These are phyloP conservation scores for Halcyon chelicuti DNA, from an alignment of 2,797 vertebrate species.

Conservation along the genomic window DNA sequence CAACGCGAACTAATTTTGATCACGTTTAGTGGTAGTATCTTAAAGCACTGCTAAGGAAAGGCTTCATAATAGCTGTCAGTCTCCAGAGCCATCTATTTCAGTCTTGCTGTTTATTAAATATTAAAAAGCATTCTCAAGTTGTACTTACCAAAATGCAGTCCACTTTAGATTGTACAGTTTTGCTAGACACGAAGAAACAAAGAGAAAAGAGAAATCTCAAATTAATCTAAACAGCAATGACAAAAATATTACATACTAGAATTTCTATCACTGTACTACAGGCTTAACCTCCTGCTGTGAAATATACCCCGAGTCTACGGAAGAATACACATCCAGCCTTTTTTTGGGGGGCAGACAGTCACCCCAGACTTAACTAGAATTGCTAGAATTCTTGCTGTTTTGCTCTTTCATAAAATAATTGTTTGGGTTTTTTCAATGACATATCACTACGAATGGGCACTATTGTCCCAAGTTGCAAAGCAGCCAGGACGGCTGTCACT, in stretches of 20 bases:
- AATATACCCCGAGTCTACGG: neutral
- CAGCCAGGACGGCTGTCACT: neutral
- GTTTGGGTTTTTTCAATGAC: neutral
- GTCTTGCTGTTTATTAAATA: constrained; percentile 31
- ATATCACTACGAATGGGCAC: neutral
- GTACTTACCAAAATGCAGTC: constrained; percentile 99
- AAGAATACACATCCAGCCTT: neutral
- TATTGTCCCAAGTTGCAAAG: neutral
- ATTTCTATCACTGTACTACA: neutral
- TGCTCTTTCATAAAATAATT: neutral
- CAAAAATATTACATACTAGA: neutral
- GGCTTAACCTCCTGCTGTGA: neutral
- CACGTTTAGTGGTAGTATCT: neutral
- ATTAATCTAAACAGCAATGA: constrained; percentile 61
- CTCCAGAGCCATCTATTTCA: constrained; percentile 9
- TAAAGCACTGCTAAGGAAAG: neutral
- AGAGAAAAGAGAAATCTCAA: constrained; percentile 75
- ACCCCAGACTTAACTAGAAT: neutral
- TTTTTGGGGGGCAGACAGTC: neutral
- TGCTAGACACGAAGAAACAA: constrained; percentile 82
- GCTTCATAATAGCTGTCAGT: neutral
- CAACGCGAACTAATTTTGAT: neutral
- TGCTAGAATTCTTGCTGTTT: neutral
- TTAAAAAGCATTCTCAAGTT: constrained; percentile 41
- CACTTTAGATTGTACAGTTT: constrained; percentile 99